Base-by-base conservation (phyloP, 2,888 invertebrate species). In the Phengaris alcon region DNA sequence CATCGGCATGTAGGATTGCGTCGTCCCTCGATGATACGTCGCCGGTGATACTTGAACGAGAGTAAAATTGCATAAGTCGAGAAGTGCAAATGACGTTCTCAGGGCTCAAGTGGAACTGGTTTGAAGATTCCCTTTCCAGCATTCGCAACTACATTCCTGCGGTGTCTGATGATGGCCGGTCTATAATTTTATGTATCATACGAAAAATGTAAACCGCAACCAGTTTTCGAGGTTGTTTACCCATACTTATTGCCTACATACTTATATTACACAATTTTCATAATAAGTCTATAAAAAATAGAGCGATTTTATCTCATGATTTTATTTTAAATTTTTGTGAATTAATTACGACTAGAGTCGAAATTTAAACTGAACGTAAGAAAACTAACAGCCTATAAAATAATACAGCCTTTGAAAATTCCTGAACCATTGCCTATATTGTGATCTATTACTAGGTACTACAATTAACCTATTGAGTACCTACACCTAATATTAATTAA, bases 121-220 rank as follows among this genome's bases (percentile, higher is more conserved):
- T 89, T 77, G 83, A 85, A 89, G 90, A 90, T 88, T 88, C 90
- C 85, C 87, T 90, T 88, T 87, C 87, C 86, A 88, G 87, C 82
- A 81, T 80, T 79, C 83, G 81, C 81, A 79, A 78, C 78, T 79
- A 79, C 82, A 90, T 90, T 90, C 90, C 85, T 89, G 87, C 75
- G 85, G 81, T 79, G 77, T 82, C 83, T 85, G 89, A 89, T 89
- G 85, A 85, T 84, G 82, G 82, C 82, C 82, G 87, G 88, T 72
- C 12, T 35, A 35, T 54, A 54, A 72, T 72, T 72, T 72, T 72
- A 72, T 54, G 72, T 52, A 72, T 54, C 72, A 69, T 69, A 46
- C 54, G 72, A 35, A 52, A 72, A 52, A 72, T 72, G 22, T 52
- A 22, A 72, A 72, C 72, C 52, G 13, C 52, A 22, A 72, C 52